A percentile compares a stretch with the other conserved stretches of the same genome.
These are phyloP conservation scores for Xiphydria camelus DNA, from an alignment of 2,888 invertebrate species.

Conservation along the genomic window DNA sequence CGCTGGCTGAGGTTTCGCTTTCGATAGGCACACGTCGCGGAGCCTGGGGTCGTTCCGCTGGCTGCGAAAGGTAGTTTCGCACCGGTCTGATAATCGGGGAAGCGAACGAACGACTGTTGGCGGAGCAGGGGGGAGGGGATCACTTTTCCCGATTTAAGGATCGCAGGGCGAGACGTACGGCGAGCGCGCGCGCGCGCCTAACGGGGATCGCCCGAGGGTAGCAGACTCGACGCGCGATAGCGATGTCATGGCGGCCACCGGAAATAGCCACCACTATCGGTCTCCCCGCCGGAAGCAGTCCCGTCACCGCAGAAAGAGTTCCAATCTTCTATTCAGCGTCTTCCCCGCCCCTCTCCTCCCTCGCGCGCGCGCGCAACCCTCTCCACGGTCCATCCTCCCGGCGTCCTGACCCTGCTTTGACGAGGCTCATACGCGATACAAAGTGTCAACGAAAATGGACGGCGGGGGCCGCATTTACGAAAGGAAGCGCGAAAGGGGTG, in stretches of 20 bases:
- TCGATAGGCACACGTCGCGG: too few species aligned
- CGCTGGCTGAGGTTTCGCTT: too few species aligned
- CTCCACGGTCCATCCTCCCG: too few species aligned
- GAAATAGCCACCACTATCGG: constrained; percentile 58
- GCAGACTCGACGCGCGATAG: constrained; percentile 43
- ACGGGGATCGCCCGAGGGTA: constrained; percentile 23
- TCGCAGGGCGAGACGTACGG: constrained; percentile 2
- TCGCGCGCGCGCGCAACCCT: too few species aligned
- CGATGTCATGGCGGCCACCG: constrained; percentile 54
- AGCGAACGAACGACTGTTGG: too few species aligned
- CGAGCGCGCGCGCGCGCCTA: constrained; percentile 15
- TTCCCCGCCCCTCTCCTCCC: constrained; percentile 6
- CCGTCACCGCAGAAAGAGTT: constrained; percentile 55
- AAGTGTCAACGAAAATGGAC: constrained; percentile 19
- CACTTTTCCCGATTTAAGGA: constrained; percentile 15
- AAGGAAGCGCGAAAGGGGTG: constrained; percentile 33
- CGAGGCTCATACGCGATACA: constrained; percentile 16
- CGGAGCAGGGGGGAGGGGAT: constrained; percentile 12
- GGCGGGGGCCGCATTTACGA: constrained; percentile 1
- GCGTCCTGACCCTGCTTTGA: too few species aligned
- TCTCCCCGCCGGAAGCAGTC: constrained; percentile 52
- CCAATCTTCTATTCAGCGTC: constrained; percentile 56
- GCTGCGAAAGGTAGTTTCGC: too few species aligned
- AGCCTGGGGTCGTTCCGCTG: too few species aligned
- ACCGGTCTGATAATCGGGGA: too few species aligned